Evolutionary conservation across 2,888 invertebrate genomes (phyloP).

Genomic region (Ischnura elegans): DNA sequence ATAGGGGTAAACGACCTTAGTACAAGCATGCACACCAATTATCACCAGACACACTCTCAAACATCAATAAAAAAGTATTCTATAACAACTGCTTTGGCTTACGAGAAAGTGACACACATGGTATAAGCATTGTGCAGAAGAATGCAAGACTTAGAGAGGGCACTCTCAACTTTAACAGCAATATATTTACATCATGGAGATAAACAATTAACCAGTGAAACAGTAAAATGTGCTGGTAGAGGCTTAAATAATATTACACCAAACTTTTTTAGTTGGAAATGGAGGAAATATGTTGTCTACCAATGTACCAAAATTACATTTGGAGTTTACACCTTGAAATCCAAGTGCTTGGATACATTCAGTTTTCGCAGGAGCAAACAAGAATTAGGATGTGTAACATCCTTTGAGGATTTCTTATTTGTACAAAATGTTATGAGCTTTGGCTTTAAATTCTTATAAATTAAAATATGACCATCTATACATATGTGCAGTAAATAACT

Average conservation of each 20-base stretch:
- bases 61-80: not conserved
- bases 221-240: not conserved
- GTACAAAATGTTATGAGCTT: not conserved
- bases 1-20: not conserved
- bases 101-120: not conserved
- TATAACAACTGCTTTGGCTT: not conserved
- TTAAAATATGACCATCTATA: not conserved
- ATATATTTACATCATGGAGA: not conserved
- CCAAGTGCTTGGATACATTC: not conserved
- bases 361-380: not conserved
- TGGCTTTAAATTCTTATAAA: not conserved
- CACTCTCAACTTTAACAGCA: not conserved
- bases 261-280: not conserved
- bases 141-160: not conserved
- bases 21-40: not conserved
- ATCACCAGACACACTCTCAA: not conserved
- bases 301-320: not conserved
- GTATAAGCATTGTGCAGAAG: not conserved
- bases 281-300: not conserved
- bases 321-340: not conserved
- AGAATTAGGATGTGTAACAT: not conserved
- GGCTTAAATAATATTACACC: not conserved
- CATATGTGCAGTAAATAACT: not conserved
- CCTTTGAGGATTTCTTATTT: not conserved
- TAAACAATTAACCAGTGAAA: not conserved